These are phyloP conservation scores for Frankliniella fusca DNA, from an alignment of 2,888 invertebrate species.

Conservation along the genomic window DNA sequence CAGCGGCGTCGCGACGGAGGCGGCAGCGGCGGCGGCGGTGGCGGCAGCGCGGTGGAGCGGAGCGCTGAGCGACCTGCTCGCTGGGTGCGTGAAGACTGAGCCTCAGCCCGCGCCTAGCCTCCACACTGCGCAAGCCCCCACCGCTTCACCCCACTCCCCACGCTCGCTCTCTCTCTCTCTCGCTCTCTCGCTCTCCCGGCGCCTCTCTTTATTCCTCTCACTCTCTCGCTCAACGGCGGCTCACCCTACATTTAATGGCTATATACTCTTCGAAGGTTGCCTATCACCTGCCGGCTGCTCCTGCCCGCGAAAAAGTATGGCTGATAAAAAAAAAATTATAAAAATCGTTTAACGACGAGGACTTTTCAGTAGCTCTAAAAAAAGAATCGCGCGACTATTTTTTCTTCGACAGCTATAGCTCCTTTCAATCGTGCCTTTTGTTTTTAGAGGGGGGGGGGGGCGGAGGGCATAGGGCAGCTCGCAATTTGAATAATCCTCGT, in stretches of 20 bases:
- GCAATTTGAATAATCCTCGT: no score
- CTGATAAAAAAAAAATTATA: no score
- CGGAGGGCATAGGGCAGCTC: no score
- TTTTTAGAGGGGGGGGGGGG: no score
- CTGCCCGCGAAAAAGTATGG: no score
- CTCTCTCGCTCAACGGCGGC: not conserved
- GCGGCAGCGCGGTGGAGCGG: not conserved
- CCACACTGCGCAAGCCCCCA: not conserved
- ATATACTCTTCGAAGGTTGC: no score
- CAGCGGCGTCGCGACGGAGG: not conserved
- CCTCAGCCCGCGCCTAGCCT: not conserved
- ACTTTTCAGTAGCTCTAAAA: no score
- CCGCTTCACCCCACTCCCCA: not conserved
- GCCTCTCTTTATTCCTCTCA: not conserved
- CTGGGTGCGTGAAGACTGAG: constrained; percentile 25
- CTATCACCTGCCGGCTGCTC: no score
- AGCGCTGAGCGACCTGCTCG: not conserved
- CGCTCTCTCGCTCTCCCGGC: not conserved
- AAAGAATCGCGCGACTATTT: no score
- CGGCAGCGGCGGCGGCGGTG: not conserved
- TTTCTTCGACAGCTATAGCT: no score
- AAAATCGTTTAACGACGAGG: no score
- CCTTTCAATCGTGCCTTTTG: no score
- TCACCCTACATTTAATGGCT: not conserved
- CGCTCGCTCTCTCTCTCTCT: not conserved